phyloP scores from a whole-genome alignment of 2,113 vertebrate genomes.

The Pseudorhombus dupliciocellatus region DNA sequence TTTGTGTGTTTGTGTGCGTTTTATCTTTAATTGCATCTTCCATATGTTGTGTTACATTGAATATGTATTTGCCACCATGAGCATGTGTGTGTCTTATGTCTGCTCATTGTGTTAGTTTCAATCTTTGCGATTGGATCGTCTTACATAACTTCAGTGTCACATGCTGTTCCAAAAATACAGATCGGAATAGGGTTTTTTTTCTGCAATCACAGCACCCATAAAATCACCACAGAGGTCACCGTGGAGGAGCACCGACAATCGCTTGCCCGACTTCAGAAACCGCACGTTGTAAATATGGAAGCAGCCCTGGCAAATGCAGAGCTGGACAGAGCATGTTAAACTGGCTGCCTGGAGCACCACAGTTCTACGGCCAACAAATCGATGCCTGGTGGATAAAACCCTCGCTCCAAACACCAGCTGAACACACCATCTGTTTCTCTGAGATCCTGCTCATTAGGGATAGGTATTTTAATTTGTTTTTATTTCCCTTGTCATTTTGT shows the following conservation, averaged over 20 bases:
- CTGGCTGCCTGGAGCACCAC: conserved; percentile 34
- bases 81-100: neutral
- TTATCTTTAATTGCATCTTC: neutral
- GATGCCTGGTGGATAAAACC: conserved; percentile 63
- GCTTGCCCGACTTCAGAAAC: conserved; percentile 5
- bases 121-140: neutral
- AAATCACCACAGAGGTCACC: conserved; percentile 9
- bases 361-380: conserved; percentile 54
- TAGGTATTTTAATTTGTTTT: conserved; percentile 54
- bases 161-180: neutral
- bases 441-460: conserved; percentile 55
- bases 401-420: conserved; percentile 59
- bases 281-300: conserved; percentile 25
- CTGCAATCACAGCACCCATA: neutral
- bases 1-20: neutral
- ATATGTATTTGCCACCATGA: neutral
- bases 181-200: neutral
- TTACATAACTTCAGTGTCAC: neutral
- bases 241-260: neutral
- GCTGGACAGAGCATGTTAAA: conserved; percentile 35
- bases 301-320: conserved; percentile 33
- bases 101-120: neutral
- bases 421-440: conserved; percentile 72
- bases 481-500: conserved; percentile 44
- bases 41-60: neutral